Conservation (phyloP, 1,140 invertebrate species). For the Cyclargus thomasi region DNA sequence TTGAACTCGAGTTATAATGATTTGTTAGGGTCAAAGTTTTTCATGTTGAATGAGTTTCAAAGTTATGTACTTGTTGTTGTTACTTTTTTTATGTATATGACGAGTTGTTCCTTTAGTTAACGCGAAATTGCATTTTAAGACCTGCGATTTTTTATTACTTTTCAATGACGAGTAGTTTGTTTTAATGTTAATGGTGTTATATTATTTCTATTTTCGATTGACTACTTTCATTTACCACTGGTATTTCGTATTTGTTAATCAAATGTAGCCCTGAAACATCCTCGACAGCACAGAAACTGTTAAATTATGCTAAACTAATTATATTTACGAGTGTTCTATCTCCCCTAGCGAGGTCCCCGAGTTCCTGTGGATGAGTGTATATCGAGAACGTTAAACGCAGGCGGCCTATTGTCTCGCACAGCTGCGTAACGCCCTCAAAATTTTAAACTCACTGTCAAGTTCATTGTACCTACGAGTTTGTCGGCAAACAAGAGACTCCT, state of each 20-base stretch:
- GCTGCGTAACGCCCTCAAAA: conserved; percentile 51
- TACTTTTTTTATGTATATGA: not conserved
- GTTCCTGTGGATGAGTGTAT: not conserved
- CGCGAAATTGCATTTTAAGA: not conserved
- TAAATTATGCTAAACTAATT: not conserved
- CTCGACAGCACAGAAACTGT: not conserved
- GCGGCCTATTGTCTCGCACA: conserved; percentile 45
- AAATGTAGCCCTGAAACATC: not conserved
- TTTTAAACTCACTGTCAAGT: conserved; percentile 65
- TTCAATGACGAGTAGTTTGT: too few species aligned
- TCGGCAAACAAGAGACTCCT: not conserved
- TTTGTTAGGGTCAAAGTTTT: not conserved
- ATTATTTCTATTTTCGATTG: too few species aligned
- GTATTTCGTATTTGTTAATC: too few species aligned
- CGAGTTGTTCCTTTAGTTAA: not conserved
- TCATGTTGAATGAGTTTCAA: not conserved
- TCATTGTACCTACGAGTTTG: conserved; percentile 44
- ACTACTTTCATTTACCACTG: too few species aligned
- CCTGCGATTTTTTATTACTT: not conserved
- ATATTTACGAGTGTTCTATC: conserved; percentile 1
- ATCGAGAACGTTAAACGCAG: not conserved
- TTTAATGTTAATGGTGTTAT: too few species aligned
- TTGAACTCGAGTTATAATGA: not conserved
- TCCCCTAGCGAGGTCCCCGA: not conserved
- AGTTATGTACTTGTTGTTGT: not conserved